phyloP scores from a whole-genome alignment of 2,113 vertebrate species.

The Dendrocopos noguchii region DNA sequence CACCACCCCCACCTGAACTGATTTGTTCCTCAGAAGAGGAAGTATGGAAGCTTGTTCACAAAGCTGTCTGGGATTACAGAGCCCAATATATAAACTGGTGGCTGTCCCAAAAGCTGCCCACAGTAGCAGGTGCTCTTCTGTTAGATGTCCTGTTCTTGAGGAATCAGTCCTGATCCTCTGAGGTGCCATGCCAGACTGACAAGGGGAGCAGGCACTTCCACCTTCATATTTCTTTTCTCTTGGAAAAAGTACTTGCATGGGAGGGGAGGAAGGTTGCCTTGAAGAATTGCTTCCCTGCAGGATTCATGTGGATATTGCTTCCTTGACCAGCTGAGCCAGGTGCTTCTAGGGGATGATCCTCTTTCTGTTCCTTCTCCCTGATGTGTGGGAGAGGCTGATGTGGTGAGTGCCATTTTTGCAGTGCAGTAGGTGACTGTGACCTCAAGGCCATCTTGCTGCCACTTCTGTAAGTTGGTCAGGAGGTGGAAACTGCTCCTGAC shows the following conservation, averaged over 20 bases:
- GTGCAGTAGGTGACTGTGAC: neutral
- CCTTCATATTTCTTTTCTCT: neutral
- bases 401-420: neutral
- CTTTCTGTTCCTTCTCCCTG: neutral
- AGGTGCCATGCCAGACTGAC: neutral
- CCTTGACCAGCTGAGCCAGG: neutral
- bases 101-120: neutral
- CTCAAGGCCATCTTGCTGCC: neutral
- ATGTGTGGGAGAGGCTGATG: neutral
- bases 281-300: neutral
- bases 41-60: neutral
- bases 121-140: accelerated
- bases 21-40: neutral
- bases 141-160: neutral
- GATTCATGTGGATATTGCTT: neutral
- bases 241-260: neutral
- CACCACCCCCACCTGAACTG: accelerated
- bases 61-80: neutral
- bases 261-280: neutral
- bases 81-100: neutral
- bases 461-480: neutral
- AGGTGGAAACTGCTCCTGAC: neutral
- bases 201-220: neutral
- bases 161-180: neutral
- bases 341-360: neutral